Evolutionary conservation across 1,140 invertebrate species (phyloP).

Genomic region (Sminthurides bifidus): DNA sequence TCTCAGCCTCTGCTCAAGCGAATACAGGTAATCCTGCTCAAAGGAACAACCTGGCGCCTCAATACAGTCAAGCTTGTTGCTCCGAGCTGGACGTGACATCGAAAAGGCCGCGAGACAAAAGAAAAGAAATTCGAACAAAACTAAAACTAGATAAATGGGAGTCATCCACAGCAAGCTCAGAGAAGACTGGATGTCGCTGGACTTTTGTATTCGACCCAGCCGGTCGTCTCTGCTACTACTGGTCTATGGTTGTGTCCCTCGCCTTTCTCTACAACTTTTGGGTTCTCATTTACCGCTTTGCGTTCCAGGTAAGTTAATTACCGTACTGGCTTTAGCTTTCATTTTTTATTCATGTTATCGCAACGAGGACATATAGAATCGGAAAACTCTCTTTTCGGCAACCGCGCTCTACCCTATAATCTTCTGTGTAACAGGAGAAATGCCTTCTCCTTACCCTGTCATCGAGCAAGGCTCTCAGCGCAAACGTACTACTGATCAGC

Average conservation of each 20-base stretch:
- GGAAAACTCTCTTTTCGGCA: too few relatives aligned
- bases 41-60: slow-evolving; percentile 20
- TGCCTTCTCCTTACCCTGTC: too few relatives aligned
- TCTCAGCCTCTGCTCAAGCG: slow-evolving; percentile 57
- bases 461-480: too few relatives aligned
- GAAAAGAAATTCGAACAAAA: slow-evolving; percentile 35
- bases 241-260: slow-evolving; percentile 92
- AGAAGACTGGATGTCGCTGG: slow-evolving; percentile 44
- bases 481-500: too few relatives aligned
- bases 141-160: slow-evolving; percentile 38
- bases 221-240: slow-evolving; percentile 83
- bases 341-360: slow-evolving; percentile 38
- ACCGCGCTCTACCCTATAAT: too few relatives aligned
- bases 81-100: slow-evolving; percentile 60
- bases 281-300: slow-evolving; percentile 97
- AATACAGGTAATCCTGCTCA: slow-evolving; percentile 40
- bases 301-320: slow-evolving; percentile 71
- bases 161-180: slow-evolving; percentile 34
- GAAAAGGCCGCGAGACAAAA: slow-evolving; percentile 42
- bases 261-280: slow-evolving; percentile 98
- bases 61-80: slow-evolving; percentile 27
- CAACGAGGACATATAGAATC: slow-evolving; percentile 62
- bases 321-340: not conserved
- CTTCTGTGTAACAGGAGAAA: too few relatives aligned
- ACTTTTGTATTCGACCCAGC: slow-evolving; percentile 87